Evolutionary conservation across 2,797 vertebrate genomes (phyloP).

Genomic region (Dallia pectoralis): DNA sequence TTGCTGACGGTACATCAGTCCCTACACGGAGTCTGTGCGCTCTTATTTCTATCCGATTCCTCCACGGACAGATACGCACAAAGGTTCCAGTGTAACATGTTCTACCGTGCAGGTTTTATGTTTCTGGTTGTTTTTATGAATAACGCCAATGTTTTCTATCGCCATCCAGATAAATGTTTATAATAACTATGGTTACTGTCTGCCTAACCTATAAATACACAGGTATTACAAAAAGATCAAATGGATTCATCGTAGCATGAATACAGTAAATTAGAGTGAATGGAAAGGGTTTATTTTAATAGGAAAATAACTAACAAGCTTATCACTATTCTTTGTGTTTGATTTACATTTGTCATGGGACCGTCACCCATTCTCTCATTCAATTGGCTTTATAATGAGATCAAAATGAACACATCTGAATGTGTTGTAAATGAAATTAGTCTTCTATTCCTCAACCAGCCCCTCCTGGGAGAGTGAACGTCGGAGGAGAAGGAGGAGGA

Average conservation of each 20-base stretch:
- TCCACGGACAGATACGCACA: neutral
- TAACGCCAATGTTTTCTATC: neutral
- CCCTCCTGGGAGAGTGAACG: constrained; percentile 69
- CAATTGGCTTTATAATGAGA: constrained; percentile 52
- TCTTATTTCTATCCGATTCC: neutral
- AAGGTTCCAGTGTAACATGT: neutral
- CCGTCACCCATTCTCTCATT: neutral
- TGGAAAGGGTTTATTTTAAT: neutral
- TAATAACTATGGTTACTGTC: neutral
- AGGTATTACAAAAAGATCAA: neutral
- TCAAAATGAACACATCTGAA: constrained; percentile 44
- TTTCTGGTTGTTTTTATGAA: neutral
- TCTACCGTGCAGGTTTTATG: neutral
- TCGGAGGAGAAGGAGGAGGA: constrained; percentile 28
- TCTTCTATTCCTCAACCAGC: constrained; percentile 60
- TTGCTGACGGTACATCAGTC: neutral
- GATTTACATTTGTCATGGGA: neutral
- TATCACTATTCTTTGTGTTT: neutral
- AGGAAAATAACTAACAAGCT: neutral
- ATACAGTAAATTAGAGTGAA: neutral
- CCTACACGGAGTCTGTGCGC: neutral
- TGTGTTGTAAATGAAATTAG: constrained; percentile 62
- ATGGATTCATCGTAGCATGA: neutral
- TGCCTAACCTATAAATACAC: neutral
- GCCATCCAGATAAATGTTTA: neutral